These are phyloP conservation scores for Pangasianodon hypophthalmus DNA, from an alignment of 2,113 vertebrate genomes.

Conservation along the genomic window DNA sequence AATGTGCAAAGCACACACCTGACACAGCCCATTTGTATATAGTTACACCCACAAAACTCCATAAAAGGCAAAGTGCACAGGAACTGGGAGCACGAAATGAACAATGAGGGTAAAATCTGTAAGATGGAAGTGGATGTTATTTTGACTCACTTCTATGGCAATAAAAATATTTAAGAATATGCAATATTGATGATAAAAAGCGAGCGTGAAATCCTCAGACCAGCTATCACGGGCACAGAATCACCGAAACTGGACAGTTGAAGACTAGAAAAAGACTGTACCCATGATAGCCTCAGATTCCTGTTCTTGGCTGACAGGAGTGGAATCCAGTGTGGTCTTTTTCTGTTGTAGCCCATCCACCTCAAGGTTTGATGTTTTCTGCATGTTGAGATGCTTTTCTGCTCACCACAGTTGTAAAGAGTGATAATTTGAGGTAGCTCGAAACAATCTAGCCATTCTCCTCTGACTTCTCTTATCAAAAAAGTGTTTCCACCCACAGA, in stretches of 20 bases:
- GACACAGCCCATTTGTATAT: background rate
- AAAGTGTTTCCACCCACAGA: background rate
- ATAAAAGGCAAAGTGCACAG: background rate
- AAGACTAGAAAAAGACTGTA: too few species aligned
- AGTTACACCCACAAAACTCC: background rate
- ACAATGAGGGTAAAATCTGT: background rate
- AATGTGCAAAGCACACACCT: background rate
- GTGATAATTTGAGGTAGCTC: background rate
- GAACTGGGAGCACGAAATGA: too few species aligned
- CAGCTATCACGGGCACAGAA: too few species aligned
- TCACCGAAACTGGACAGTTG: too few species aligned
- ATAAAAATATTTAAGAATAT: background rate
- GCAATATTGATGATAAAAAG: background rate
- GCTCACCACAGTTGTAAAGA: background rate
- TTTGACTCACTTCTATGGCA: background rate
- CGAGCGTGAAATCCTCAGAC: too few species aligned
- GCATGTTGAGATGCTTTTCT: background rate
- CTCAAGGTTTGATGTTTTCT: background rate
- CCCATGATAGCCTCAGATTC: background rate
- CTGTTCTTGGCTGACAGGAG: background rate
- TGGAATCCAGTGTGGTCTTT: background rate
- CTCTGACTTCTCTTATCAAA: background rate
- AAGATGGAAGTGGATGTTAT: too few species aligned
- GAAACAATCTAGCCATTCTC: background rate
- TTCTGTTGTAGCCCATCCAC: background rate